These are phyloP conservation scores for Tadarida brasiliensis DNA, from an alignment of 2,797 vertebrate species.

Conservation along the genomic window DNA sequence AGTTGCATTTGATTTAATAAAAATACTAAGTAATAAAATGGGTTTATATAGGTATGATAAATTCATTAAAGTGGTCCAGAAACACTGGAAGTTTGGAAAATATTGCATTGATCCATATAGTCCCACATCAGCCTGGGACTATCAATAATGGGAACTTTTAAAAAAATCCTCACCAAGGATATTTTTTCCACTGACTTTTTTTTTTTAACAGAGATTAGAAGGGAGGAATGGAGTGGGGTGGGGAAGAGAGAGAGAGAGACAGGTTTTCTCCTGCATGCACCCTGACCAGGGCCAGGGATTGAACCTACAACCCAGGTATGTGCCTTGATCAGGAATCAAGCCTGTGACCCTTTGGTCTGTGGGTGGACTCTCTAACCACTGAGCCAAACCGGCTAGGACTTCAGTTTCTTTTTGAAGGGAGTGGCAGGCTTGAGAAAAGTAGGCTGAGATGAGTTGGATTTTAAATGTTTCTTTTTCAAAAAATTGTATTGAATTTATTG, in stretches of 20 bases:
- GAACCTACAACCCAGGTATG: no score
- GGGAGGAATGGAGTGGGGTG: no score
- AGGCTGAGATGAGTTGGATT: not conserved
- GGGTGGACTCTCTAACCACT: no score
- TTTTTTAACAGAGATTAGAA: no score
- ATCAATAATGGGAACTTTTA: not conserved
- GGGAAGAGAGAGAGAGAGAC: no score
- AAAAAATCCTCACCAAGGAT: no score
- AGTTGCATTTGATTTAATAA: not conserved
- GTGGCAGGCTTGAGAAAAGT: not conserved
- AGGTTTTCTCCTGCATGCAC: no score
- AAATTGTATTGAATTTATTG: not conserved
- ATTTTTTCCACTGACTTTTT: no score
- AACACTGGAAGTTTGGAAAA: not conserved
- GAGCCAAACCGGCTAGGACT: no score
- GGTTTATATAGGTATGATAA: not conserved
- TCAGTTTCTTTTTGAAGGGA: not conserved
- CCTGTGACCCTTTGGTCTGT: no score
- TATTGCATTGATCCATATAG: not conserved
- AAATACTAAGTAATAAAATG: not conserved
- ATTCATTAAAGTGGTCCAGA: not conserved
- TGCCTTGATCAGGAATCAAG: no score
- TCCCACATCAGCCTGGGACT: not conserved
- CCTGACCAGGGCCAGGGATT: no score
- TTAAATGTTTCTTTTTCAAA: not conserved